Base-by-base conservation (phyloP, 2,888 invertebrate species). In the Chrysolina haemoptera region DNA sequence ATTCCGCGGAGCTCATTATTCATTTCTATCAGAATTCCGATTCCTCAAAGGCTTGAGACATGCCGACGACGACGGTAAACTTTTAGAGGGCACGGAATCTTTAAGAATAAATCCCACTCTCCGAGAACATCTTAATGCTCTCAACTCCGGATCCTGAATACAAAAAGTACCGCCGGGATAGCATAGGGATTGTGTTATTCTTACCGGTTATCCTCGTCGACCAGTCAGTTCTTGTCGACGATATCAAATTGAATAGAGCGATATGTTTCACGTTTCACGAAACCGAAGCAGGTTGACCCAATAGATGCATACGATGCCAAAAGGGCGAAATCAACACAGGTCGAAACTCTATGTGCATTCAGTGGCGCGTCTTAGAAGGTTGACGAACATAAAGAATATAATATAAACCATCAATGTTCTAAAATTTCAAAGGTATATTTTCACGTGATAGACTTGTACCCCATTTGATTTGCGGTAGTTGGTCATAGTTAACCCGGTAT, bases 21-120 rank as follows among this genome's bases (percentile, higher is more conserved):
- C 55, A 68, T 68, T 68, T 68, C 67, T 22, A 46, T 65, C 65
- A 50, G 27, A 46, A 69, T 62, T 48, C 20, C 62, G 48, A 69
- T 62, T 27, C 43, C 22, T 59, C 18, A 18, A 69, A 22, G 59
- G 18, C 65, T 41, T 35, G 41, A 53, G 18, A 40, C 62, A 16
- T 22, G 48, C 20, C 14, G 41, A 27, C 66, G 40, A 27, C 66
- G 40, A 53, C 18, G 53, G 20, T 40, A 16, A 40, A 53, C n/a
- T 62, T 50, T 48, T 46, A 62, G 62, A 48, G 62, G 59, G 48
- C 43, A 46, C 62, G 63, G 27, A 62, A 62, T 62, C 69, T 62
- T 40, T 62, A 14, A 48, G 22, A 62, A 63, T 46, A 62, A 63
- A 62, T 62, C 69, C 43, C 62, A 50, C 35, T 62, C 48, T 48